Conservation (phyloP, 2,888 invertebrate genomes). For the Crossocerus cetratus region DNA sequence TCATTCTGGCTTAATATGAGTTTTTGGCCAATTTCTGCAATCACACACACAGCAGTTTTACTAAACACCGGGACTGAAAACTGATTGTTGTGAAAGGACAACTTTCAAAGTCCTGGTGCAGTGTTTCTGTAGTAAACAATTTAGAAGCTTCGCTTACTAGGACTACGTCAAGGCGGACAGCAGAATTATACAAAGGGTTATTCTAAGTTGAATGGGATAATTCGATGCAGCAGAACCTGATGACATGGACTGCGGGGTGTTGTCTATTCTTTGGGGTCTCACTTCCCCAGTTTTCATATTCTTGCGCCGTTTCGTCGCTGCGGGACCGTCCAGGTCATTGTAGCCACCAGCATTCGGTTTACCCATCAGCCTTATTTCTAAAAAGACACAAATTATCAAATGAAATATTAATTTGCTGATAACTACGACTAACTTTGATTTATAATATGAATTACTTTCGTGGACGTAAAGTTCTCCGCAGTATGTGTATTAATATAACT, state of each 20-base stretch:
- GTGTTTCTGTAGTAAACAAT: too few species aligned
- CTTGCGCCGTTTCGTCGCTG: constrained; percentile 48
- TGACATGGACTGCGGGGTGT: constrained; percentile 71
- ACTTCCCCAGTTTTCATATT: constrained; percentile 46
- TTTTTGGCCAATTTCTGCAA: too few species aligned
- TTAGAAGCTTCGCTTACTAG: constrained; percentile 25
- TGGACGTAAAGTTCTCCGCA: too few species aligned
- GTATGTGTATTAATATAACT: too few species aligned
- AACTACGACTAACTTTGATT: too few species aligned
- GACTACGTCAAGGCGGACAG: constrained; percentile 61
- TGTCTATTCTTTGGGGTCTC: constrained; percentile 65
- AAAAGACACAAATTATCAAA: neutral
- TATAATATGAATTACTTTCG: too few species aligned
- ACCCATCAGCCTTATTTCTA: constrained; percentile 41
- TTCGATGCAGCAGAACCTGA: constrained; percentile 61
- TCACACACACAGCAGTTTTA: too few species aligned
- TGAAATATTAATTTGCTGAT: neutral
- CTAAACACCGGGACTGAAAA: constrained; percentile 4
- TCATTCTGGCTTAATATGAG: too few species aligned
- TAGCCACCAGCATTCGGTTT: constrained; percentile 43
- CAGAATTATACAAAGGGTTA: constrained; percentile 53
- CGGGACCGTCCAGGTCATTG: constrained; percentile 38
- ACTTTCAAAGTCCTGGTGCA: constrained; percentile 12
- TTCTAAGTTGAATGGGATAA: constrained; percentile 38
- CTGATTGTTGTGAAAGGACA: constrained; percentile 42